Base-by-base conservation (phyloP, 2,888 invertebrate genomes). In the Mystacides longicornis region DNA sequence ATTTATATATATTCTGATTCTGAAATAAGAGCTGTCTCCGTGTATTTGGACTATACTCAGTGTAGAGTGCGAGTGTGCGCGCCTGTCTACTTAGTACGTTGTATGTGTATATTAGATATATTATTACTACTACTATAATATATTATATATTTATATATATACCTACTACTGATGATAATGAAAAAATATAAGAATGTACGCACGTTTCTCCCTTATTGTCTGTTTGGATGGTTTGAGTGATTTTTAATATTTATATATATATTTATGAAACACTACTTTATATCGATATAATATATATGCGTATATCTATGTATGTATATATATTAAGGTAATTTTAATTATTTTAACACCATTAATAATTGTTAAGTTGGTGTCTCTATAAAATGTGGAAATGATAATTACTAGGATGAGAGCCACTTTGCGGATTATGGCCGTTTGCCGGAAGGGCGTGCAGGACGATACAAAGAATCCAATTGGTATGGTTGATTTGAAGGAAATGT, bases 321-420 rank as follows among this genome's bases (percentile, higher is more conserved):
- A 60, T 60, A 55, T 55, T 60, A 60, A 60, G 56, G 53, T 60
- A 60, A 60, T 60, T 60, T 60, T 60, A 65, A 66, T 64, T 63
- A 64, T 65, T 62, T 61, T 61, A 66, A 66, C 65, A 65, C 65
- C 64, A 65, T 64, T 62, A 61, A 65, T 64, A 64, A 65, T 62
- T 54, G 52, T 59, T 60, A 60, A 60, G 60, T 63, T 62, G 63
- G 60, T 58, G 62, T 58, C 58, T n/a, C n/a, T n/a, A n/a, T n/a
- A n/a, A n/a, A n/a, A n/a, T n/a, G n/a, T n/a, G n/a, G n/a, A n/a
- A n/a, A n/a, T n/a, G n/a, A n/a, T n/a, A n/a, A n/a, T n/a, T n/a
- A n/a, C n/a, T n/a, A n/a, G n/a, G n/a, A n/a, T n/a, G n/a, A n/a
- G n/a, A n/a, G n/a, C n/a, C n/a, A n/a, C n/a, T n/a, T n/a, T n/a